These are phyloP conservation scores for Pediacus dermestoides DNA, from an alignment of 2,888 invertebrate species.

Conservation along the genomic window DNA sequence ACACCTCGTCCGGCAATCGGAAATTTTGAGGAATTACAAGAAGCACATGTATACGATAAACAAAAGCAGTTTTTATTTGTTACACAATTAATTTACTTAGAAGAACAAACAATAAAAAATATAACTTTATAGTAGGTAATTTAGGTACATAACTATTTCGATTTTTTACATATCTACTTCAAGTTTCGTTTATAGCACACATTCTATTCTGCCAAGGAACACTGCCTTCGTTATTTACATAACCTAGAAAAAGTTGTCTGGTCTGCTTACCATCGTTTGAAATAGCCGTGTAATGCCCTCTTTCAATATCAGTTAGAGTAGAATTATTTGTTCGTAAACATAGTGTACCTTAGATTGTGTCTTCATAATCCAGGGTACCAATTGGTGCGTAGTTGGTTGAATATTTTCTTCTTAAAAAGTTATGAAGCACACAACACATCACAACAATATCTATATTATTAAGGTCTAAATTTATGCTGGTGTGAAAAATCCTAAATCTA, in stretches of 20 bases:
- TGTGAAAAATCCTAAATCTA: slow-evolving; percentile 27
- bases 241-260: neutral
- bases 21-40: no score
- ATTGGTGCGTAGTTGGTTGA: neutral
- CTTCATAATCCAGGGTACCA: neutral
- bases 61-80: no score
- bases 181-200: neutral
- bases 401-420: neutral
- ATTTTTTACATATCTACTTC: neutral
- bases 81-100: no score
- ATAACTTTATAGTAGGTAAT: no score
- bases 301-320: neutral
- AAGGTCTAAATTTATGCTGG: slow-evolving; percentile 19
- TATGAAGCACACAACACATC: slow-evolving; percentile 2
- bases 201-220: slow-evolving; percentile 3
- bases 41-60: no score
- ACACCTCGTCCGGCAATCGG: no score
- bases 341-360: neutral
- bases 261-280: neutral
- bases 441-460: slow-evolving; percentile 10
- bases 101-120: no score
- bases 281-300: neutral
- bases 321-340: neutral
- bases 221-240: neutral
- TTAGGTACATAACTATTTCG: slow-evolving; percentile 1